Conservation (phyloP, 2,113 vertebrate genomes). For the Haplochromis burtoni region DNA sequence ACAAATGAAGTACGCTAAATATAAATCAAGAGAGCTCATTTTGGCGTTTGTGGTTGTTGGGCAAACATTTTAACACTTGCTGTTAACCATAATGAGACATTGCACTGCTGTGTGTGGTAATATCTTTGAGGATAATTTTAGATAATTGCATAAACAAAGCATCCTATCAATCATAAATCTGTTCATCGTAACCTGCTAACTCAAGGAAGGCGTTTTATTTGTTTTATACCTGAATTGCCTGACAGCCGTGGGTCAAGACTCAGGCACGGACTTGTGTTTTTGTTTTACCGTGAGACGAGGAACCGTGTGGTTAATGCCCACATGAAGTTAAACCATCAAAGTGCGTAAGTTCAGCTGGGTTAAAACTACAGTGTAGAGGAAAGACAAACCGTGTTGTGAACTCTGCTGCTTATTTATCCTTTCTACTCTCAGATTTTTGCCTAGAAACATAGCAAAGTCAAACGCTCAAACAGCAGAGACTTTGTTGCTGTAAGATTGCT, state of each 20-base stretch:
- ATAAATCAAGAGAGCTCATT: not conserved
- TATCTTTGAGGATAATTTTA: not conserved
- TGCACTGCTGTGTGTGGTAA: not conserved
- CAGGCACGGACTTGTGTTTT: conserved; percentile 10
- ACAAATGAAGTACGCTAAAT: not conserved
- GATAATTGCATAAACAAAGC: not conserved
- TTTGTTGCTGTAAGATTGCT: conserved; percentile 24
- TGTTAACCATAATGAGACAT: conserved; percentile 1
- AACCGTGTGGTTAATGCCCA: not conserved
- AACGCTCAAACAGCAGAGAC: not conserved
- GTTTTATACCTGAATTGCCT: not conserved
- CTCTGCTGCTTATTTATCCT: conserved; percentile 40
- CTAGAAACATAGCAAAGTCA: not conserved
- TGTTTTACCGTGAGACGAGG: conserved; percentile 28
- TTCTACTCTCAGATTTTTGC: not conserved
- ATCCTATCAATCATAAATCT: not conserved
- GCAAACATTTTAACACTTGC: not conserved
- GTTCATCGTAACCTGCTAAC: not conserved
- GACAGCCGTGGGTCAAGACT: conserved; percentile 6
- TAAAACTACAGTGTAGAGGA: conserved; percentile 1
- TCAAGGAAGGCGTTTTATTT: conserved; percentile 1
- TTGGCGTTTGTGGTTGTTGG: not conserved
- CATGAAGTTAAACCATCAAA: conserved; percentile 1
- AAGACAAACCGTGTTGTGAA: not conserved
- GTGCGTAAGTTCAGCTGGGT: conserved; percentile 38